Base-by-base conservation (phyloP, 2,113 vertebrate genomes). In the Indicator indicator region DNA sequence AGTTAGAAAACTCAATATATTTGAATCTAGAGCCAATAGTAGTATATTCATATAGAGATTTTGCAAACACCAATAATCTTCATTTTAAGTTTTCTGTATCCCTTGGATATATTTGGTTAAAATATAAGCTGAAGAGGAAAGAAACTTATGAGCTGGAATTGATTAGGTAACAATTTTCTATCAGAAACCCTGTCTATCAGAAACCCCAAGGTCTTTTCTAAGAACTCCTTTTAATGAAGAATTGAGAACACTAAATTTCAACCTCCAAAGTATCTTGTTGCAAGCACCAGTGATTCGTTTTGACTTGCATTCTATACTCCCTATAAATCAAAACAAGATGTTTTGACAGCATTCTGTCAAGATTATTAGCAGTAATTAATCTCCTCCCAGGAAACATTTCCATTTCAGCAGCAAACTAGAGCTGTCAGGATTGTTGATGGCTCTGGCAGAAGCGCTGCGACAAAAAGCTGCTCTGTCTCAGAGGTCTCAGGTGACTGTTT, bases 271-370 rank as follows among this genome's bases (percentile, higher is more conserved):
- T 2, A 5, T 52, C 48, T 58, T 52, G n/a, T 72, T 94, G 89
- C 62, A 79, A 82, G 63, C 19, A 73, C 33, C 38, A 69, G 38
- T 46, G 38, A 75, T 71, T 68, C 1, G 0, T 60, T 95, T 88
- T 95, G 80, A 90, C 89, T 87, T 72, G 33, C 2, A 1, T 78
- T 67, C 65, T 84, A 6, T 89, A 84, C 21, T 54, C 42, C 58
- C 54, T 5, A 36, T 60, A 82, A 95, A 84, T 78, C 38, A 78
- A 90, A 95, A 72, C 86, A 95, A 92, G 56, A 8, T 46, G 32
- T 84, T 95, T 94, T 81, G 89, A 92, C 5, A 7, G 58, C 12
- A 42, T 46, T 81, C 93, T 75, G 76, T 86, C 94, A 94, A 81
- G 62, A 78, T 83, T 83, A 89, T 89, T 79, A 89, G 55, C 3